A percentile compares a stretch with the other conserved stretches of the same genome.
Conservation (phyloP, 2,888 invertebrate genomes). For the Ichneumon xanthorius region DNA sequence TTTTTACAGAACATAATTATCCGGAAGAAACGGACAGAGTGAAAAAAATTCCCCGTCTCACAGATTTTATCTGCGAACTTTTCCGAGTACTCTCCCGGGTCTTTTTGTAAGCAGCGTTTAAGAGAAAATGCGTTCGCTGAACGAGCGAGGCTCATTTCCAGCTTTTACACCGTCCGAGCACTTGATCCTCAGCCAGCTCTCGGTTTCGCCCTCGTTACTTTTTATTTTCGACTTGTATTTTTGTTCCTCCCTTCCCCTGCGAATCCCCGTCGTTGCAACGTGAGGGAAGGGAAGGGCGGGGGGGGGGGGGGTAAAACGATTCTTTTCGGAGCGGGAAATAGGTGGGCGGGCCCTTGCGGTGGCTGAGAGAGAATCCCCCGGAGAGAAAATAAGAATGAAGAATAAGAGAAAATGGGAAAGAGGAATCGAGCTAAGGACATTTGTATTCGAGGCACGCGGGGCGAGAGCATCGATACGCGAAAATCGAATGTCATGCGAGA, state of each 20-base stretch:
- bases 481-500: conserved; percentile 78
- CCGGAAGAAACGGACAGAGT: conserved; percentile 32
- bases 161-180: conserved; percentile 68
- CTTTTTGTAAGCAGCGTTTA: conserved; percentile 62
- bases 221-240: conserved; percentile 74
- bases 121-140: conserved; percentile 62
- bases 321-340: conserved; percentile 59
- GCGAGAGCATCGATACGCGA: conserved; percentile 71
- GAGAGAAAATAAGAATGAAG: conserved; percentile 62
- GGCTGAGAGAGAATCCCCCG: conserved; percentile 46
- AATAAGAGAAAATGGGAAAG: conserved; percentile 43
- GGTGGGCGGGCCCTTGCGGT: conserved; percentile 56
- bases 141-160: conserved; percentile 76
- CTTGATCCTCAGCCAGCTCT: conserved; percentile 41
- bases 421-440: conserved; percentile 55
- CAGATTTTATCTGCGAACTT: conserved; percentile 64
- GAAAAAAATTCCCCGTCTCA: conserved; percentile 58
- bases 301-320: conserved; percentile 36
- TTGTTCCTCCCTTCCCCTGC: conserved; percentile 29
- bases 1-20: not conserved
- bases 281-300: not conserved
- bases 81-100: conserved; percentile 43
- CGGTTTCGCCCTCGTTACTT: conserved; percentile 73
- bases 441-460: conserved; percentile 64
- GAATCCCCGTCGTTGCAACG: conserved; percentile 24